A percentile compares a stretch with the other conserved stretches of the same genome.
These are phyloP conservation scores for Phrixothrix hirtus DNA, from an alignment of 2,888 invertebrate species.

Conservation along the genomic window DNA sequence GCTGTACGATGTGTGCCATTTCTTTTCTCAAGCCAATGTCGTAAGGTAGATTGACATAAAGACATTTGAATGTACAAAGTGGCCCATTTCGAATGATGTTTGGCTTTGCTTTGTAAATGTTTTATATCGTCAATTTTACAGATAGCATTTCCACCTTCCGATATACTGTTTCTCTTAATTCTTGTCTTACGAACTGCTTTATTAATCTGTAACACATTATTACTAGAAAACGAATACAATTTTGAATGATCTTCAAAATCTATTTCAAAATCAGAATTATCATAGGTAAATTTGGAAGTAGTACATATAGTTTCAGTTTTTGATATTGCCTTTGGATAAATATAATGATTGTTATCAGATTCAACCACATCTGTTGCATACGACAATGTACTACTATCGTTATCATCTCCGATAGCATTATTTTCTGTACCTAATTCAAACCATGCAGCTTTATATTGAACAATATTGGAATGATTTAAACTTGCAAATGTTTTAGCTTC, in stretches of 20 bases:
- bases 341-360: conserved; percentile 28
- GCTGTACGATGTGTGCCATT: conserved; percentile 51
- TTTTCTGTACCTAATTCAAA: conserved; percentile 63
- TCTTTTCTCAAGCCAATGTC: conserved; percentile 73
- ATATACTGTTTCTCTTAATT: conserved; percentile 45
- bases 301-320: conserved; percentile 16
- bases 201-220: conserved; percentile 11
- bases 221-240: conserved; percentile 28
- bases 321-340: conserved; percentile 29
- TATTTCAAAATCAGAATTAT: conserved; percentile 49
- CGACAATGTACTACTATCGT: conserved; percentile 9
- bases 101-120: conserved; percentile 37
- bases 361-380: conserved; percentile 10
- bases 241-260: conserved; percentile 33
- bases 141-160: conserved; percentile 49
- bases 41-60: conserved; percentile 74
- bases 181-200: conserved; percentile 23
- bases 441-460: conserved; percentile 85
- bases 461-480: conserved; percentile 78
- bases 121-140: conserved; percentile 46
- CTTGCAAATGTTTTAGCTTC: conserved; percentile 82
- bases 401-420: conserved; percentile 19
- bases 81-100: conserved; percentile 62
- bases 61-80: conserved; percentile 85
- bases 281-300: conserved; percentile 23